Evolutionary conservation across 2,113 vertebrate species (phyloP).

Genomic region (Strix uralensis): DNA sequence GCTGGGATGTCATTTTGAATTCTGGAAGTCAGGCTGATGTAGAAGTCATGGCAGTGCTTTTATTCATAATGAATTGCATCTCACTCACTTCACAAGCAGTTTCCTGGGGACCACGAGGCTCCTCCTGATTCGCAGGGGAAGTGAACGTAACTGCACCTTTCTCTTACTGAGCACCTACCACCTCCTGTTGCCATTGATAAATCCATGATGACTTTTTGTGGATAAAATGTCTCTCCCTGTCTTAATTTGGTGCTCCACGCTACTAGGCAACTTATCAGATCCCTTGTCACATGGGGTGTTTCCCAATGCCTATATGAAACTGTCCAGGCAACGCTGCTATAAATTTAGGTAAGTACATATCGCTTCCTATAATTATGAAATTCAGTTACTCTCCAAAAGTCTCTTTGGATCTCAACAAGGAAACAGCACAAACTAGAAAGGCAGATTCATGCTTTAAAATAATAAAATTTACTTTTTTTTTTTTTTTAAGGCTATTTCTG

Average conservation of each 20-base stretch:
- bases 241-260: not conserved
- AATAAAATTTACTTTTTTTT: not conserved
- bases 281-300: not conserved
- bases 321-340: not conserved
- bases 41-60: not conserved
- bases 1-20: not conserved
- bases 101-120: not conserved
- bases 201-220: not conserved
- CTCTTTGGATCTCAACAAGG: not conserved
- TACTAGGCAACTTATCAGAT: not conserved
- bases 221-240: not conserved
- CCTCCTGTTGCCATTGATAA: not conserved
- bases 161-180: not conserved
- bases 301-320: not conserved
- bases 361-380: not conserved
- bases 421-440: not conserved
- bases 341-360: not conserved
- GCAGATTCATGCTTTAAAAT: not conserved
- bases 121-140: not conserved
- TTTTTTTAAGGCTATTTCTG: not conserved
- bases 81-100: not conserved
- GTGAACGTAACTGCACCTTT: not conserved
- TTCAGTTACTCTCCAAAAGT: not conserved
- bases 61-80: not conserved
- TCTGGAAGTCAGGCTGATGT: not conserved